A percentile compares a stretch with the other conserved stretches of the same genome.
Evolutionary conservation across 2,113 vertebrate species (phyloP).

Genomic region (Hyla sarda): DNA sequence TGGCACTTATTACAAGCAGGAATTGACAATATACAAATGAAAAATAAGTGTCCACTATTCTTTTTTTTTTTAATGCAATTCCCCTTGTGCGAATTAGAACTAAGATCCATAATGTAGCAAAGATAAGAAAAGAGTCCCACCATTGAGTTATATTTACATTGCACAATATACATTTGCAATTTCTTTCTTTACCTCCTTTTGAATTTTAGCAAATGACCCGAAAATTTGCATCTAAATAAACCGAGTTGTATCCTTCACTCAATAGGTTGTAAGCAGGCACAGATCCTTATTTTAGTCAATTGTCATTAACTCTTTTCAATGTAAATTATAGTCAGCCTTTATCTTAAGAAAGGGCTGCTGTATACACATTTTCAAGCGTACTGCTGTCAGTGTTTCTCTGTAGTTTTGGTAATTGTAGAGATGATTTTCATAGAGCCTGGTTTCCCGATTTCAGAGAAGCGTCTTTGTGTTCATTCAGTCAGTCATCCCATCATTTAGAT

Average conservation of each 20-base stretch:
- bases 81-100: not conserved
- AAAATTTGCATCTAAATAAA: not conserved
- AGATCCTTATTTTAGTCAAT: not conserved
- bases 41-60: too few species aligned
- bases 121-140: not conserved
- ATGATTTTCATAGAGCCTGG: constrained; percentile 38
- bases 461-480: constrained; percentile 43
- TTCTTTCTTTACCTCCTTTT: not conserved
- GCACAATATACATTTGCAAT: not conserved
- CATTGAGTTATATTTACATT: not conserved
- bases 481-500: constrained; percentile 56
- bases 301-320: not conserved
- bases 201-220: not conserved
- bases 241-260: not conserved
- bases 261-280: not conserved
- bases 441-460: constrained; percentile 19
- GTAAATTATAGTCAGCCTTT: constrained; percentile 14
- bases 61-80: too few species aligned
- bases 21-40: too few species aligned
- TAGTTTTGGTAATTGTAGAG: constrained; percentile 46
- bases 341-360: constrained; percentile 9
- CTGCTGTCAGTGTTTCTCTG: not conserved
- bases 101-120: not conserved
- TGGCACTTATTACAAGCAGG: too few species aligned
- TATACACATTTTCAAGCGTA: constrained; percentile 1